These are phyloP conservation scores for Pterostichus niger DNA, from an alignment of 2,888 invertebrate species.

Conservation along the genomic window DNA sequence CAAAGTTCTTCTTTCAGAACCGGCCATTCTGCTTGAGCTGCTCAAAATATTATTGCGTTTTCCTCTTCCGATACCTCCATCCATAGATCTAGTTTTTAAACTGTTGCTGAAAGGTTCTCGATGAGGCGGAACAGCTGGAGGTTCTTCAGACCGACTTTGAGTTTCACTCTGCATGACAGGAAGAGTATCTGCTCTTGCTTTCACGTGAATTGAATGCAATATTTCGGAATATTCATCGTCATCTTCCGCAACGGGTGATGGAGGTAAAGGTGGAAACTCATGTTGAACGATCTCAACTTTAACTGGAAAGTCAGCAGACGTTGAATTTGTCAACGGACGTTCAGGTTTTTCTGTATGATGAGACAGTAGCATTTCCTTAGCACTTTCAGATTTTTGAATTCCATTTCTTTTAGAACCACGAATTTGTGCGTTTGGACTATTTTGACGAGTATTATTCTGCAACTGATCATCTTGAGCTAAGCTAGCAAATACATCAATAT, in stretches of 20 bases:
- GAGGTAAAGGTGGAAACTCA: constrained; percentile 89
- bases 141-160: constrained; percentile 74
- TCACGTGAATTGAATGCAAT: constrained; percentile 78
- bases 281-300: constrained; percentile 85
- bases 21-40: constrained; percentile 80
- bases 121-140: constrained; percentile 88
- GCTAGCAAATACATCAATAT: constrained; percentile 73
- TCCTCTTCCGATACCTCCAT: constrained; percentile 83
- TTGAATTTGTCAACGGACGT: constrained; percentile 74
- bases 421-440: constrained; percentile 77
- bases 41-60: constrained; percentile 75
- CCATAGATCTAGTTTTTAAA: constrained; percentile 92
- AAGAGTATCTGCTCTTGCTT: constrained; percentile 79
- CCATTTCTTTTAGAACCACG: constrained; percentile 81
- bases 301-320: constrained; percentile 80
- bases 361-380: constrained; percentile 84
- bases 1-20: constrained; percentile 86
- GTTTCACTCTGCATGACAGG: constrained; percentile 75
- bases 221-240: constrained; percentile 88
- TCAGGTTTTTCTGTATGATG: constrained; percentile 74
- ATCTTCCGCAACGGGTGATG: constrained; percentile 90
- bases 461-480: background rate
- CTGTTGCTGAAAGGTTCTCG: constrained; percentile 83
- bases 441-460: constrained; percentile 64
- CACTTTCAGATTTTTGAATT: constrained; percentile 87